Conservation (phyloP, 1,140 invertebrate species). For the Leptonema lineaticorne region DNA sequence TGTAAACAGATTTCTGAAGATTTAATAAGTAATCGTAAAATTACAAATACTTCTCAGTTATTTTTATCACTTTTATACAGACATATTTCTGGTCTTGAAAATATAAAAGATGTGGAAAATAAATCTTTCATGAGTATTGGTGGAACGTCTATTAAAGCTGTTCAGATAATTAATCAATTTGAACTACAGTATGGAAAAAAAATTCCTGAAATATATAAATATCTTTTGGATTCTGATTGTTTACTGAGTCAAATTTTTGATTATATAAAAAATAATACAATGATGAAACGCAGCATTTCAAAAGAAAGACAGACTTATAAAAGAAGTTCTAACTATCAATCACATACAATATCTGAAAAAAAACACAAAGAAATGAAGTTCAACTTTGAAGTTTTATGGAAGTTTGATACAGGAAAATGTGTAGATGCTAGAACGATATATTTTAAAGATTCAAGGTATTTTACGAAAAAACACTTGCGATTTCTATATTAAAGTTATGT, state of each 20-base stretch:
- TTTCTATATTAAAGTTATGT: too few species aligned
- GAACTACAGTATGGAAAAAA: conserved; percentile 42
- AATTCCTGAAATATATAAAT: conserved; percentile 43
- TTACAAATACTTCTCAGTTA: conserved; percentile 24
- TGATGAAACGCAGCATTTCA: too few species aligned
- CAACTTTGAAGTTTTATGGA: conserved; percentile 51
- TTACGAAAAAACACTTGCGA: too few species aligned
- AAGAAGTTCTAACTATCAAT: neutral
- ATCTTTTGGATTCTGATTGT: conserved; percentile 21
- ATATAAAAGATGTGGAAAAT: conserved; percentile 40
- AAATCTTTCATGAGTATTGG: conserved; percentile 49
- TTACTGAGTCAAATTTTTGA: neutral
- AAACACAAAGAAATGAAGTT: conserved; percentile 2
- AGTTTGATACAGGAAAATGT: conserved; percentile 68
- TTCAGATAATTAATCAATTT: conserved; percentile 50
- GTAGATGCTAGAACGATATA: conserved; percentile 68
- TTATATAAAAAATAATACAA: neutral
- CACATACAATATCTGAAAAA: conserved; percentile 26
- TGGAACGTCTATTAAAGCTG: conserved; percentile 53
- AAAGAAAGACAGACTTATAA: conserved; percentile 6
- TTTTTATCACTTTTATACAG: conserved; percentile 47
- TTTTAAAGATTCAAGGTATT: conserved; percentile 48
- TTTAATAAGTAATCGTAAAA: neutral
- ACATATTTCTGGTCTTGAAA: conserved; percentile 39
- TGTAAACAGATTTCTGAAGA: conserved; percentile 44